phyloP scores from a whole-genome alignment of 2,888 invertebrate species.

The Plutella xylostella region DNA sequence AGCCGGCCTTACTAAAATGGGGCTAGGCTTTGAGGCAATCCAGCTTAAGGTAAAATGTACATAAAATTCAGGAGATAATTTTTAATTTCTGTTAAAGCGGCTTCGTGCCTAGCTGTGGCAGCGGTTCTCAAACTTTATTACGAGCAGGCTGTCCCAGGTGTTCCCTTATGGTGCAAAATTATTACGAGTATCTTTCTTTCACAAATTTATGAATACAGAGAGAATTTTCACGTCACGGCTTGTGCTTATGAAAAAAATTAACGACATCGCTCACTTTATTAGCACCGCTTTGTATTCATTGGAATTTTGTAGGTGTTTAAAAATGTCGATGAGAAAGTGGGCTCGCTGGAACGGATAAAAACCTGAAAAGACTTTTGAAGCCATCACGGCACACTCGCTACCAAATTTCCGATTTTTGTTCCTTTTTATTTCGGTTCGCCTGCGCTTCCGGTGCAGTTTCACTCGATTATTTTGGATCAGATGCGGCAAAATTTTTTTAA shows the following conservation, averaged over 20 bases:
- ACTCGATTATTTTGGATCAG: constrained; percentile 1
- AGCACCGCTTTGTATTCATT: background rate
- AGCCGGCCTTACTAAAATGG: background rate
- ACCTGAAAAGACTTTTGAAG: constrained; percentile 1
- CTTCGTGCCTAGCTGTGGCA: constrained; percentile 4
- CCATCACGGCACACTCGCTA: background rate
- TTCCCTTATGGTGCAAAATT: constrained; percentile 10
- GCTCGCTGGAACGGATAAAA: too few species aligned
- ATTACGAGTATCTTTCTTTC: constrained; percentile 14
- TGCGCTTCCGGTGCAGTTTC: constrained; percentile 1
- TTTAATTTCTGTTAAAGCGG: constrained; percentile 10
- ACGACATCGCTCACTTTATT: background rate
- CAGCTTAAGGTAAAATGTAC: constrained; percentile 1
- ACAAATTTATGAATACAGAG: constrained; percentile 9
- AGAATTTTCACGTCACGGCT: constrained; percentile 8
- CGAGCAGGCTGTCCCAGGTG: constrained; percentile 13
- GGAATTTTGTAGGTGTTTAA: background rate
- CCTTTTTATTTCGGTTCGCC: background rate
- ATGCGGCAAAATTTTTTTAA: background rate
- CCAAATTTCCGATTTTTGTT: constrained; percentile 1
- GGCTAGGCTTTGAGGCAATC: background rate
- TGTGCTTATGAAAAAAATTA: background rate
- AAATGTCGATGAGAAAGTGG: background rate
- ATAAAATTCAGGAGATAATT: constrained; percentile 10
- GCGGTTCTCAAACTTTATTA: constrained; percentile 11